These are phyloP conservation scores for Eremobia ochroleuca DNA, from an alignment of 2,888 invertebrate genomes.

Conservation along the genomic window DNA sequence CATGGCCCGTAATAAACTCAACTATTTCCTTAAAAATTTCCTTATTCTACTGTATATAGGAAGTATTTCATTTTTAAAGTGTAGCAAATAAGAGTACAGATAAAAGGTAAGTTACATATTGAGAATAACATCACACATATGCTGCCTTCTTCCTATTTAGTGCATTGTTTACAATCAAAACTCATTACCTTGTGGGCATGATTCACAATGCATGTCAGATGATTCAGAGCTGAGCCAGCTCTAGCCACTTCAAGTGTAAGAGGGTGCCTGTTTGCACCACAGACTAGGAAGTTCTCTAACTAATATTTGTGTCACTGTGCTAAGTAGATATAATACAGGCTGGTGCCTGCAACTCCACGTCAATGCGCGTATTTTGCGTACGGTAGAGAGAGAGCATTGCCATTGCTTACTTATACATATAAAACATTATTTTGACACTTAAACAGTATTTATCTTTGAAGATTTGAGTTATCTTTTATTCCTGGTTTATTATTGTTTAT, in stretches of 20 bases:
- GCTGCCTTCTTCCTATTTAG: conserved; percentile 43
- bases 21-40: conserved; percentile 1
- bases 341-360: too few species aligned
- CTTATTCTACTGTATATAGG: background rate
- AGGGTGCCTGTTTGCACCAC: conserved; percentile 29
- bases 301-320: conserved; percentile 51
- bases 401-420: conserved; percentile 11
- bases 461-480: background rate
- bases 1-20: background rate
- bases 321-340: too few species aligned
- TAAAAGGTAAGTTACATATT: background rate
- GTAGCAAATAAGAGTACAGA: conserved; percentile 4
- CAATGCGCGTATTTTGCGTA: too few species aligned
- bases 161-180: conserved; percentile 46
- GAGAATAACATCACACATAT: conserved; percentile 27
- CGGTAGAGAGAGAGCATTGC: background rate
- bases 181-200: conserved; percentile 50
- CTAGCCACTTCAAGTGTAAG: background rate
- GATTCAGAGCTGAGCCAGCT: conserved; percentile 44
- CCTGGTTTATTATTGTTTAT: background rate
- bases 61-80: conserved; percentile 3
- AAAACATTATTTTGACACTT: conserved; percentile 2
- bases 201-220: conserved; percentile 48
- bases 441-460: background rate
- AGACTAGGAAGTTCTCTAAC: conserved; percentile 46